Conservation (phyloP, 2,797 vertebrate genomes). For the Lindbergichthys nudifrons region DNA sequence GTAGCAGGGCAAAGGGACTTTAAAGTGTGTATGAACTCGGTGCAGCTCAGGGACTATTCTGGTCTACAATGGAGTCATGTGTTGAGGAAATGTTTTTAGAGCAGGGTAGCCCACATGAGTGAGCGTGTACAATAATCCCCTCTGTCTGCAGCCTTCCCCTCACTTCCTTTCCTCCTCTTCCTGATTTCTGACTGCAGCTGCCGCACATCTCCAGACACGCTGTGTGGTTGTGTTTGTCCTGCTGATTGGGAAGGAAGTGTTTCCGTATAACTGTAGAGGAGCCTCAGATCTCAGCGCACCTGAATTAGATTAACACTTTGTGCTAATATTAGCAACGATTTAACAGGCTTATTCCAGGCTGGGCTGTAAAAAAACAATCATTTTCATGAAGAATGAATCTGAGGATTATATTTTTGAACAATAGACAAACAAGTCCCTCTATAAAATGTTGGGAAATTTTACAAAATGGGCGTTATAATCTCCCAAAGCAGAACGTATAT, state of each 20-base stretch:
- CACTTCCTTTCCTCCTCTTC: conserved; percentile 75
- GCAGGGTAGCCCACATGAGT: conserved; percentile 75
- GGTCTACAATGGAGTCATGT: conserved; percentile 79
- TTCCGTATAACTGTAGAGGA: conserved; percentile 48
- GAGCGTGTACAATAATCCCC: conserved; percentile 80
- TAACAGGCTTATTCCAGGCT: neutral
- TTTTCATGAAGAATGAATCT: neutral
- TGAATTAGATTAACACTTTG: conserved; percentile 15
- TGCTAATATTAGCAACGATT: neutral
- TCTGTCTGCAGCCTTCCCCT: conserved; percentile 76
- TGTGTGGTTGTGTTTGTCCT: conserved; percentile 42
- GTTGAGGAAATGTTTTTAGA: conserved; percentile 78
- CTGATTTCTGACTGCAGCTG: conserved; percentile 76
- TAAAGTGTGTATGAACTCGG: conserved; percentile 56
- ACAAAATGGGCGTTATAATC: neutral
- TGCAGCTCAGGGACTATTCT: conserved; percentile 65
- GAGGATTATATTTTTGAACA: neutral
- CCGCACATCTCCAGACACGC: conserved; percentile 50
- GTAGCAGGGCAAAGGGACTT: conserved; percentile 39
- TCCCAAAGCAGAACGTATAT: neutral
- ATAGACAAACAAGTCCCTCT: neutral
- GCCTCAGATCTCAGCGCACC: conserved; percentile 14
- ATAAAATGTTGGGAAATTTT: neutral
- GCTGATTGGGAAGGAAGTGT: conserved; percentile 56
- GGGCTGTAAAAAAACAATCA: neutral